Evolutionary conservation across 1,140 invertebrate species (phyloP), one percentile per base, ranked within the genome.

Genomic region (Drosophila busckii): DNA sequence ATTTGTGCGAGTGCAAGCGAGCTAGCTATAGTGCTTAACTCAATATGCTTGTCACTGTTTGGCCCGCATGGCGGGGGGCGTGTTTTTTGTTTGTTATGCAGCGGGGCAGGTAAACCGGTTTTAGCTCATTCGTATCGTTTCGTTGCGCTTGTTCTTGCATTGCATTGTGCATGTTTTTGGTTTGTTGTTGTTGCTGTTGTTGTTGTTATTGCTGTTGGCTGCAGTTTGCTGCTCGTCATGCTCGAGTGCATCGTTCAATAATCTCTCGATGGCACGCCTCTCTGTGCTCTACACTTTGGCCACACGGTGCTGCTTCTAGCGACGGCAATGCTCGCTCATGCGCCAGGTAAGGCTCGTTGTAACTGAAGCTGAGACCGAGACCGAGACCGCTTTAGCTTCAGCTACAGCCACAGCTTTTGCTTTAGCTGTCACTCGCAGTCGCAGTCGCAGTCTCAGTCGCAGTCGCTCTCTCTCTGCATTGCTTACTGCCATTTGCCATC

Each of bases 191-290:
- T 31, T 38, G 32, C 28, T 23, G 26, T 26, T 40, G 19, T 25
- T 41, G 34, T 23, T 38, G 17, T 6, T 37, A 28, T 9, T 22
- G 42, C 22, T 56, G 32, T 38, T 56, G 13, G 22, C 17, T 52
- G 50, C 28, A 50, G 53, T 25, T 22, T 42, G 40, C 41, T 63
- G 48, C 54, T 56, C 60, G 68, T 71, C 65, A 68, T 69, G 75
- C 75, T 82, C 69, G 76, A 82, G 75, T 82, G 75, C 75, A 82
- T 83, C 75, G 76, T 82, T 82, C 75, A 82, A 82, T 82, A 82
- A 82, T 82, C 69, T 82, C 75, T 80, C 60, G 55, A 49, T 53
- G 75, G 75, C 75, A 80, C 75, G 75, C 75, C 75, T 80, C 75
- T 80, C 75, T 80, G 76, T 75, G 71, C 73, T 80, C 75, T 80